Conservation (phyloP, 2,888 invertebrate species). For the Mantis religiosa region DNA sequence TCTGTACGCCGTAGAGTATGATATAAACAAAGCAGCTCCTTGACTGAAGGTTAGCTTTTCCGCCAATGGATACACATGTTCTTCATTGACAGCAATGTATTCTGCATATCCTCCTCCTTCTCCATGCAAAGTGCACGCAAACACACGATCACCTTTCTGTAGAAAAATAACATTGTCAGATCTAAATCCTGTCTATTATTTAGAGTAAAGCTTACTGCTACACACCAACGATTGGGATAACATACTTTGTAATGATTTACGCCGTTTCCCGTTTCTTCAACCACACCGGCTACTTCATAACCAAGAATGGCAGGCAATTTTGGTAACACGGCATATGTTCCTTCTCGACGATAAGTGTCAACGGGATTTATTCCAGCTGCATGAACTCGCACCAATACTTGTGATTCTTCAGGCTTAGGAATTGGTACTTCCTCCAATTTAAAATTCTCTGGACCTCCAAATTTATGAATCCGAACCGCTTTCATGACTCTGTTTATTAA, state of each 20-base stretch:
- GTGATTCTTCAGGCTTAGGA: slow-evolving; percentile 19
- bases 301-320: slow-evolving; percentile 51
- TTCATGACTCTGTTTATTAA: slow-evolving; percentile 35
- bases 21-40: slow-evolving; percentile 52
- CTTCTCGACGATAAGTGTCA: slow-evolving; percentile 53
- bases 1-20: slow-evolving; percentile 54
- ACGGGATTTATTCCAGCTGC: slow-evolving; percentile 55
- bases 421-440: slow-evolving; percentile 37
- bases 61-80: slow-evolving; percentile 42
- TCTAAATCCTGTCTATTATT: neutral
- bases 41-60: slow-evolving; percentile 46
- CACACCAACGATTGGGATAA: neutral
- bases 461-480: slow-evolving; percentile 43
- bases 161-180: slow-evolving; percentile 14
- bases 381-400: slow-evolving; percentile 50
- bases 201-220: neutral
- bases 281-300: slow-evolving; percentile 50
- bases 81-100: slow-evolving; percentile 42
- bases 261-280: slow-evolving; percentile 44
- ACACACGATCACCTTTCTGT: slow-evolving; percentile 44
- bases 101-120: slow-evolving; percentile 48
- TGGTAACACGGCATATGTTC: slow-evolving; percentile 44
- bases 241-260: slow-evolving; percentile 45
- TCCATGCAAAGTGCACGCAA: slow-evolving; percentile 32
- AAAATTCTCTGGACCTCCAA: slow-evolving; percentile 46